Percentiles rank a stretch among this genome's conserved stretches.
phyloP scores from a whole-genome alignment of 2,113 vertebrate genomes.

The Arizona elegans region DNA sequence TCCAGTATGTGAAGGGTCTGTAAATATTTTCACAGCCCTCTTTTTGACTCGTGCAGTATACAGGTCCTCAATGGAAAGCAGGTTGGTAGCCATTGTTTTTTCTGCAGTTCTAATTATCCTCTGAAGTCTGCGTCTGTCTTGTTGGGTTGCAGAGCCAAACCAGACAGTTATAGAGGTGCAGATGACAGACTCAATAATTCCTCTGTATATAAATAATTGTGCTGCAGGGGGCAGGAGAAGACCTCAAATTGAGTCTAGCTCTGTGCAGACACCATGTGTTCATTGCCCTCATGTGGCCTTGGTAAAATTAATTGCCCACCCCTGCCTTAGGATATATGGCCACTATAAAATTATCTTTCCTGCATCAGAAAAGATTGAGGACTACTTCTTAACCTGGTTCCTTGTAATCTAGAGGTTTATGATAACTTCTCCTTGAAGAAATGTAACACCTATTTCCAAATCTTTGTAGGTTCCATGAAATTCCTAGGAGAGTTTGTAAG shows the following conservation, averaged over 20 bases:
- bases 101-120: no score
- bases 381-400: neutral
- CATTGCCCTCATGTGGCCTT: neutral
- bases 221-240: neutral
- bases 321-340: neutral
- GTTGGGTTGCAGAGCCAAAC: no score
- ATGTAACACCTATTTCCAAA: neutral
- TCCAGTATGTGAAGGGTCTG: no score
- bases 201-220: no score
- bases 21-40: no score
- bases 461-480: neutral
- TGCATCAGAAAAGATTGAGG: neutral
- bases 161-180: no score
- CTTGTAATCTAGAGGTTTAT: neutral
- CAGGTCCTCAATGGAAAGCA: no score
- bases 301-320: neutral
- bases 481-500: neutral
- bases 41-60: no score
- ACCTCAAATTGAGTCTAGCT: neutral
- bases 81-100: no score
- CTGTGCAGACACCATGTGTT: neutral
- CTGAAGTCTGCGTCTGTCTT: no score
- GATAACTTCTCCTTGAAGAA: neutral
- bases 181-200: no score
- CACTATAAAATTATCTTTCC: neutral